phyloP scores from a whole-genome alignment of 2,797 vertebrate genomes.

The Parambassis ranga region DNA sequence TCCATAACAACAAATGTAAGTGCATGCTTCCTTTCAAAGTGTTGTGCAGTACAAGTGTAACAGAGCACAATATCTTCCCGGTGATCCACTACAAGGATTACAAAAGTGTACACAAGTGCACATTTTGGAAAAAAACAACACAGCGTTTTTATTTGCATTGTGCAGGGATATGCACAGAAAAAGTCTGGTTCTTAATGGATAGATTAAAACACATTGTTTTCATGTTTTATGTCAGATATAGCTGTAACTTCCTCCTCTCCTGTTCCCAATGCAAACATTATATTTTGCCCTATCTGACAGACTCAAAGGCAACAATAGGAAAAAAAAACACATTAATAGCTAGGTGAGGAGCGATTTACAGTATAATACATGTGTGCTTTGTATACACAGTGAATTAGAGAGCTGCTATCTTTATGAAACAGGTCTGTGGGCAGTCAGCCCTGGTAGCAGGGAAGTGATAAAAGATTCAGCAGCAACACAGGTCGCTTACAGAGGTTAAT shows the following conservation, averaged over 20 bases:
- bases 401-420: conserved; percentile 39
- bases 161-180: no score
- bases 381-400: conserved; percentile 34
- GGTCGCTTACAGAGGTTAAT: conserved; percentile 9
- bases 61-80: no score
- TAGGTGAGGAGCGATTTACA: conserved; percentile 61
- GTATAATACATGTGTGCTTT: conserved; percentile 26
- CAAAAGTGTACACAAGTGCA: no score
- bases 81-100: no score
- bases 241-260: conserved; percentile 28
- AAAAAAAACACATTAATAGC: conserved; percentile 34
- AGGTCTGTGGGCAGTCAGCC: background rate
- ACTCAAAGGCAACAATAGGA: conserved; percentile 17
- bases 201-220: conserved; percentile 10
- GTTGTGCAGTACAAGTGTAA: no score
- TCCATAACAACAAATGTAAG: no score
- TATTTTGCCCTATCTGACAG: conserved; percentile 25
- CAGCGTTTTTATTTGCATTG: no score
- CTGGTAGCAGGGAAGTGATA: background rate
- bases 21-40: no score
- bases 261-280: conserved; percentile 37
- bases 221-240: conserved; percentile 1
- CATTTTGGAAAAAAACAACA: no score
- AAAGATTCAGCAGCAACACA: conserved; percentile 13
- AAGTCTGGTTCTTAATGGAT: conserved; percentile 49